Percentiles rank a stretch among this genome's conserved stretches.
These are phyloP conservation scores for Podabrus alpinus DNA, from an alignment of 2,888 invertebrate species.

Conservation along the genomic window DNA sequence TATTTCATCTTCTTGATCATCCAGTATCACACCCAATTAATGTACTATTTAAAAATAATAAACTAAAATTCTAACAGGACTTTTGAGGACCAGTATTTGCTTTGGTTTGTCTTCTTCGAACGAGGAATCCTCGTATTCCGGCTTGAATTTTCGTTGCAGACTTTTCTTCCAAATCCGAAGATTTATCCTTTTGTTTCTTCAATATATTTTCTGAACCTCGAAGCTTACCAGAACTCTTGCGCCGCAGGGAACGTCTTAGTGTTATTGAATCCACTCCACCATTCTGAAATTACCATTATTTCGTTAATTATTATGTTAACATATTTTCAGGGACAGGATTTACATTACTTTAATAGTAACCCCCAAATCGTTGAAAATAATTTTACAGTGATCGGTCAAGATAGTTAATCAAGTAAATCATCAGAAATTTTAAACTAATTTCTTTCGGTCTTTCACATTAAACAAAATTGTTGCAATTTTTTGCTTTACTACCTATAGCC, in stretches of 20 bases:
- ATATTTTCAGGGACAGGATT: no score
- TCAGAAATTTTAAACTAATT: no score
- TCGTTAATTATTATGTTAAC: background rate
- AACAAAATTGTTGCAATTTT: no score
- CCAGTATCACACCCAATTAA: background rate
- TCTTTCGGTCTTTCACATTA: no score
- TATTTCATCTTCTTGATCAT: background rate
- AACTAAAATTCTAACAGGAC: constrained; percentile 5
- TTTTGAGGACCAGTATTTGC: constrained; percentile 12
- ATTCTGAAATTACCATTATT: constrained; percentile 40
- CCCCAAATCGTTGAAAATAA: no score
- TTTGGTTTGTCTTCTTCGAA: constrained; percentile 58
- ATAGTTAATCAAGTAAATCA: no score
- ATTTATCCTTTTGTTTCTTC: constrained; percentile 18
- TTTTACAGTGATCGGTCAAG: no score
- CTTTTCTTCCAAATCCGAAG: constrained; percentile 48
- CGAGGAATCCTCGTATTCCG: constrained; percentile 60
- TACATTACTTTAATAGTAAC: no score
- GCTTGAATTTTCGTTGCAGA: constrained; percentile 63
- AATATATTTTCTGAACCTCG: constrained; percentile 17
- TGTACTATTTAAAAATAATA: background rate
- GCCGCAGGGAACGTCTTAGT: constrained; percentile 41
- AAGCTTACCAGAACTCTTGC: constrained; percentile 43
- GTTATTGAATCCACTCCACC: constrained; percentile 38
- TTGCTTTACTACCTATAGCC: no score